Conservation (phyloP, 2,888 invertebrate species). For the Seira sanloemensis region DNA sequence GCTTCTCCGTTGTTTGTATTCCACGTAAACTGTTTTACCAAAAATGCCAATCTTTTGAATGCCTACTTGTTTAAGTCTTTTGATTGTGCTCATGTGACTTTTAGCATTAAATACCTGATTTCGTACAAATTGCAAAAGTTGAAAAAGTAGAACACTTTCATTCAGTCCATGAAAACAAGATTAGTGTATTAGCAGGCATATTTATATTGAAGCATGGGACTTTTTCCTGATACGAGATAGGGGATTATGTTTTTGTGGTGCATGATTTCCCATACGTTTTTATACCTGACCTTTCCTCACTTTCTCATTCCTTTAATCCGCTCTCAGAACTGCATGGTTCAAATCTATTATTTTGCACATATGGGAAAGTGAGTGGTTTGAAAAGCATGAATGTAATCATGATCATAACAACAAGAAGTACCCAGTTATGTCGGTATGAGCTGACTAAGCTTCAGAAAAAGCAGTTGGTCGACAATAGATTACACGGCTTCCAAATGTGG, state of each 20-base stretch:
- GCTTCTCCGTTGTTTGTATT: too few species aligned
- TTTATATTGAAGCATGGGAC: slow-evolving; percentile 32
- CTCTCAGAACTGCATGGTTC: background rate
- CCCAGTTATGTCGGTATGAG: slow-evolving; percentile 39
- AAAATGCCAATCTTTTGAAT: background rate
- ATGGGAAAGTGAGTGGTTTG: slow-evolving; percentile 13
- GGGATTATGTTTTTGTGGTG: slow-evolving; percentile 52
- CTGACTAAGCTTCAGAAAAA: slow-evolving; percentile 26
- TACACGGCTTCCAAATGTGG: slow-evolving; percentile 60
- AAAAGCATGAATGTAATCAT: slow-evolving; percentile 13
- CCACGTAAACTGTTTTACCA: background rate
- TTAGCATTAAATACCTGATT: background rate
- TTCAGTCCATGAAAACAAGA: slow-evolving; percentile 43
- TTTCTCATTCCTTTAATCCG: slow-evolving; percentile 33
- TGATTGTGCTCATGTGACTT: too few species aligned
- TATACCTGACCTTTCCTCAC: slow-evolving; percentile 58
- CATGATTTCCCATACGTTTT: slow-evolving; percentile 52
- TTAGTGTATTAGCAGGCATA: slow-evolving; percentile 31
- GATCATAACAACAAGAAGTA: slow-evolving; percentile 48
- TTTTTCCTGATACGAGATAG: slow-evolving; percentile 51
- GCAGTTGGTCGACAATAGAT: slow-evolving; percentile 39
- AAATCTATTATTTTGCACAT: slow-evolving; percentile 3
- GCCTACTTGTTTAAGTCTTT: background rate
- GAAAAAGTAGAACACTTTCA: slow-evolving; percentile 45
- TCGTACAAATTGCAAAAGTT: background rate